A percentile compares a stretch with the other conserved stretches of the same genome.
These are phyloP conservation scores for Myotis findleyi DNA, from an alignment of 2,797 vertebrate species.

Conservation along the genomic window DNA sequence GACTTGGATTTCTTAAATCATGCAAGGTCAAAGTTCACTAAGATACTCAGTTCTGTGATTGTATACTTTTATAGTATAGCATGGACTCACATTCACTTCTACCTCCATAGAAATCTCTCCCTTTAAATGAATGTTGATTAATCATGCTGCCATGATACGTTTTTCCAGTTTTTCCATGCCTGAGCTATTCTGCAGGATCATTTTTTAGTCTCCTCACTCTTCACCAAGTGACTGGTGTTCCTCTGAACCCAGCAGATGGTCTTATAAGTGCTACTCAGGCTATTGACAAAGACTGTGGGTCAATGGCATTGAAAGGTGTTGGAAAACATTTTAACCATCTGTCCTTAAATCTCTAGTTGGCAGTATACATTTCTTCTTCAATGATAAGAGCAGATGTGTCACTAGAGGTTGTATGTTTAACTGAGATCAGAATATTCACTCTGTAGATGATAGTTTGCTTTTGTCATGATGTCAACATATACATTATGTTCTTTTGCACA, in stretches of 20 bases:
- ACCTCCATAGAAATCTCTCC: background rate
- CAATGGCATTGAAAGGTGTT: conserved; percentile 45
- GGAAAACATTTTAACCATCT: background rate
- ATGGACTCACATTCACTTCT: background rate
- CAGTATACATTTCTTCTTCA: conserved; percentile 24
- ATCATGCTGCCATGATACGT: conserved; percentile 6
- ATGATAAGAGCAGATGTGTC: background rate
- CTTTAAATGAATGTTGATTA: background rate
- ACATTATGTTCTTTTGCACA: background rate
- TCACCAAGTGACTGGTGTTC: background rate
- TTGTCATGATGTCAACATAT: conserved; percentile 50
- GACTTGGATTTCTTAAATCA: conserved; percentile 40
- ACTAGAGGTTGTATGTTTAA: background rate
- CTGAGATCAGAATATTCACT: conserved; percentile 38
- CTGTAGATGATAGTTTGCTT: conserved; percentile 32
- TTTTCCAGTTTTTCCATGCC: conserved; percentile 41
- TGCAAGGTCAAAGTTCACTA: background rate
- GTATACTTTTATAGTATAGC: background rate
- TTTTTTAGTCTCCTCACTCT: conserved; percentile 40
- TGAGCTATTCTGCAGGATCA: background rate
- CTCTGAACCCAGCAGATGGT: background rate
- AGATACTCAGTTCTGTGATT: background rate
- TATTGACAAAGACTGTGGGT: background rate
- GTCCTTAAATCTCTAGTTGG: conserved; percentile 52
- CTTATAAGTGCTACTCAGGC: background rate